A percentile compares a stretch with the other conserved stretches of the same genome.
Evolutionary conservation across 2,797 vertebrate species (phyloP).

Genomic region (Novumbra hubbsi): DNA sequence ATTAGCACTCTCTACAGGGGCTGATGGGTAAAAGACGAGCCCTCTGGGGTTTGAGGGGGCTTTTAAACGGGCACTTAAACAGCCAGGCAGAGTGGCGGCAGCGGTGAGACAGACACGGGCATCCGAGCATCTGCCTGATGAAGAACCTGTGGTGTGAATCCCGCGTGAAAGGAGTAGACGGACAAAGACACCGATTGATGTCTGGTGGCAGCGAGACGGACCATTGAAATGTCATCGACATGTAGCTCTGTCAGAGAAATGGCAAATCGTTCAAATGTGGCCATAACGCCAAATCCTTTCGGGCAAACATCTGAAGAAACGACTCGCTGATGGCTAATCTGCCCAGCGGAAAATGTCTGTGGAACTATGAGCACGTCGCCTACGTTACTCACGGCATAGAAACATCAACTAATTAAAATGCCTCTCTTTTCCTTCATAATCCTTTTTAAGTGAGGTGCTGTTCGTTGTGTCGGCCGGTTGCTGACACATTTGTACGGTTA

Average conservation of each 20-base stretch:
- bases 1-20: slow-evolving; percentile 64
- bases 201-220: slow-evolving; percentile 1
- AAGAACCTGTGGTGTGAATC: slow-evolving; percentile 28
- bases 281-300: background rate
- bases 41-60: slow-evolving; percentile 57
- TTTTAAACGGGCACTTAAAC: slow-evolving; percentile 72
- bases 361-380: background rate
- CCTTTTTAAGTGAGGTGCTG: background rate
- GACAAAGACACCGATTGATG: slow-evolving; percentile 14
- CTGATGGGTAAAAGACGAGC: slow-evolving; percentile 74
- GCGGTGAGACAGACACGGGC: slow-evolving; percentile 30
- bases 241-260: background rate
- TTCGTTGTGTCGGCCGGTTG: background rate
- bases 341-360: background rate
- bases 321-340: background rate
- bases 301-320: background rate
- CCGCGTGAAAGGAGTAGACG: slow-evolving; percentile 38
- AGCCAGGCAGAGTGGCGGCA: slow-evolving; percentile 50
- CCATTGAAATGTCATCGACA: background rate
- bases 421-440: background rate
- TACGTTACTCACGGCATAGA: background rate
- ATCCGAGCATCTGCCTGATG: slow-evolving; percentile 18
- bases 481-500: background rate
- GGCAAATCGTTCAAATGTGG: background rate
- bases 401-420: background rate